Evolutionary conservation across 2,797 vertebrate genomes (phyloP), one percentile per base, ranked within the genome.

Genomic region (Vultur gryphus): DNA sequence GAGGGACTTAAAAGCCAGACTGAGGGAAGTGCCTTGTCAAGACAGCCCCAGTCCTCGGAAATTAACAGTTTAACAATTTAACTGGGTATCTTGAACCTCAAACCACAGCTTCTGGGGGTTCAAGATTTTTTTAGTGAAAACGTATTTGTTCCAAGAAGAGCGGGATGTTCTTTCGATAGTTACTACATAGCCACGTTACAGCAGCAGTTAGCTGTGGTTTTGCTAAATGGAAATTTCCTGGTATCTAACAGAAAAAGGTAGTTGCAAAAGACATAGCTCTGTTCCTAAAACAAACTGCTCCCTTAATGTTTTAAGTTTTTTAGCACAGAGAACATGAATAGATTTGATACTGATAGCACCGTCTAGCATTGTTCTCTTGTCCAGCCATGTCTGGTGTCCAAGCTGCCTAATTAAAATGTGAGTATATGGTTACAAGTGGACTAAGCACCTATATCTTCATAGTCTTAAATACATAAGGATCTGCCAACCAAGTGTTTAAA

Each of bases 301-400:
- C 33, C 28, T 64, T 44, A 10, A 39, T 37, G 37, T 37, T 37
- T 1, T 1, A 19, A 9, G 14, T 6, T 17, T 25, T 71, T 52
- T 8, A 77, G 21, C 44, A 31, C 9, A 5, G 10, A 67, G 9
- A 67, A 29, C 7, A 4, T 2, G 13, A 64, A 25, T 8, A 29
- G 16, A 15, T 48, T 35, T 11, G n/a, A 10, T 28, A 46, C 0
- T 1, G 25, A 14, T 13, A 35, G 26, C 12, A 7, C 16, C 6
- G 0, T 10, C 13, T 5, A 37, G 26, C 54, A 7, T 4, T 6
- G 4, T 11, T 54, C 26, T 20, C 37, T 35, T 35, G 11, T 26
- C 31, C 58, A 37, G 33, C 24, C 2, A 1, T 7, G 6, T 11
- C 64, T 28, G 18, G 18, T 37, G 24, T 51, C 81, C n/a, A 28